Conservation (phyloP, 2,888 invertebrate species). For the Athripsodes cinereus region DNA sequence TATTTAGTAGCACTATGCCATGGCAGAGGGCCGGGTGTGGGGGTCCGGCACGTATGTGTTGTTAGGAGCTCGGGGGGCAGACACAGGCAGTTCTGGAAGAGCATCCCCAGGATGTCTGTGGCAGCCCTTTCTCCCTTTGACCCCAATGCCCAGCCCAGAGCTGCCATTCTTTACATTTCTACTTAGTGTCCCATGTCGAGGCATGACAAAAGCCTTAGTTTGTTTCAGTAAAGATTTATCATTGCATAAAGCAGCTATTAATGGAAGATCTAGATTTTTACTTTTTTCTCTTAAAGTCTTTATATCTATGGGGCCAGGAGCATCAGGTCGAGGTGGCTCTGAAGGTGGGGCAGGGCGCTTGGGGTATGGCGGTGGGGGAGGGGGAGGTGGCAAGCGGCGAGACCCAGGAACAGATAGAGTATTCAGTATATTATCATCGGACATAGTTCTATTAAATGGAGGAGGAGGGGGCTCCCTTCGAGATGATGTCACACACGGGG, state of each 20-base stretch:
- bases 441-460: conserved; percentile 64
- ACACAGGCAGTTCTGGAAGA: conserved; percentile 60
- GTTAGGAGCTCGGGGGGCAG: conserved; percentile 52
- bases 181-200: conserved; percentile 48
- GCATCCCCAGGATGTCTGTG: conserved; percentile 75
- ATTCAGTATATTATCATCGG: conserved; percentile 76
- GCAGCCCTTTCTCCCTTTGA: conserved; percentile 30
- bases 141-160: conserved; percentile 29
- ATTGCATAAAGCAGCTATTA: conserved; percentile 90
- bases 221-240: conserved; percentile 85
- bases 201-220: conserved; percentile 79
- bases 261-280: conserved; percentile 81
- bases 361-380: conserved; percentile 43
- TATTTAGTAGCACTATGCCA: conserved; percentile 18
- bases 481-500: conserved; percentile 58
- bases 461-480: conserved; percentile 46
- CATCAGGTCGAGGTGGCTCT: conserved; percentile 41
- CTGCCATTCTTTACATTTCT: conserved; percentile 30
- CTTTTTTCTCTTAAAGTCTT: conserved; percentile 81
- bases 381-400: conserved; percentile 48
- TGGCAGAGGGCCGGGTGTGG: conserved; percentile 30
- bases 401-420: conserved; percentile 50
- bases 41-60: conserved; percentile 62
- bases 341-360: conserved; percentile 51
- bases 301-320: conserved; percentile 59